These are phyloP conservation scores for Callopanchax toddi DNA, from an alignment of 2,113 vertebrate species.

Conservation along the genomic window DNA sequence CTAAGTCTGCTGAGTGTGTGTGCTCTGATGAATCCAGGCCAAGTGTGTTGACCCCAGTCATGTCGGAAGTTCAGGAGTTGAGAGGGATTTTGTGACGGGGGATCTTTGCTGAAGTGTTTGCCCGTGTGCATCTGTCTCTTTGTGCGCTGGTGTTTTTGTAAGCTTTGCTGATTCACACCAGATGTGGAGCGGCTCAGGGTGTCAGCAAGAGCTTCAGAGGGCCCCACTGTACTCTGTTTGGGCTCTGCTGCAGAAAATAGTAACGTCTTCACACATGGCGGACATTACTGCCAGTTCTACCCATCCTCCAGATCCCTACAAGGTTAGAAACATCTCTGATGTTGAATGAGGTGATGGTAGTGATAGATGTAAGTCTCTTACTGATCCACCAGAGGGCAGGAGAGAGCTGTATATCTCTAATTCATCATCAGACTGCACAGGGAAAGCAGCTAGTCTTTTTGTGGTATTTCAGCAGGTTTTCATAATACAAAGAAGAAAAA, in stretches of 20 bases:
- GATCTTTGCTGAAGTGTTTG: conserved; percentile 68
- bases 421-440: too few species aligned
- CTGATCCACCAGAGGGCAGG: conserved; percentile 68
- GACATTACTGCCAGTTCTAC: conserved; percentile 58
- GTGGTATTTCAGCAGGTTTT: neutral
- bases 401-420: conserved; percentile 49
- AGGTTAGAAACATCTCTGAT: conserved; percentile 41
- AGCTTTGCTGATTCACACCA: conserved; percentile 76
- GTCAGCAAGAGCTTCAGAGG: conserved; percentile 54
- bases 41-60: conserved; percentile 74
- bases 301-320: conserved; percentile 31
- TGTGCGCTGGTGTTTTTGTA: conserved; percentile 59
- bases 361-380: neutral
- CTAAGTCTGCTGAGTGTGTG: conserved; percentile 16
- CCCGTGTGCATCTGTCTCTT: conserved; percentile 55
- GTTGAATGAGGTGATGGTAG: conserved; percentile 20
- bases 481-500: too few species aligned
- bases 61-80: conserved; percentile 85
- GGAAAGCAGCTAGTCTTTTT: too few species aligned
- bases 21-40: conserved; percentile 51
- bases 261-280: conserved; percentile 60
- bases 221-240: conserved; percentile 53
- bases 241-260: conserved; percentile 36
- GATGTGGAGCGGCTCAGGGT: conserved; percentile 71
- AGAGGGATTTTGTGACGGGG: conserved; percentile 76